Conservation (phyloP, 2,113 vertebrate species). For the Peucedramus taeniatus region DNA sequence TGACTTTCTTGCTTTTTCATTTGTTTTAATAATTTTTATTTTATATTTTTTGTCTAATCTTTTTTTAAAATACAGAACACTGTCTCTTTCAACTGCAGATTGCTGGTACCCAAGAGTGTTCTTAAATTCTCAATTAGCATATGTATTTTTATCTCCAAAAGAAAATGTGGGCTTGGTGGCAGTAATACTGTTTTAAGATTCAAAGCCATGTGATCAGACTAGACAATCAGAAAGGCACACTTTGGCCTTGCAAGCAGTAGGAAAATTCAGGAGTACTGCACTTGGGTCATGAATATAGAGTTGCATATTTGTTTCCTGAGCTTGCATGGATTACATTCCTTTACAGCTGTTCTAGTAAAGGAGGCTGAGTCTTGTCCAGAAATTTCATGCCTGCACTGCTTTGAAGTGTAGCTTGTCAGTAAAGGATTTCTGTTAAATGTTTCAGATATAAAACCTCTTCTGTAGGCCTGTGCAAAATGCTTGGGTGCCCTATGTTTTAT, state of each 20-base stretch:
- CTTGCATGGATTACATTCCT: background rate
- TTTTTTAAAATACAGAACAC: background rate
- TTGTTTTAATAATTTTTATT: background rate
- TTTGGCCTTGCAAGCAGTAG: background rate
- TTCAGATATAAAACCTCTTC: background rate
- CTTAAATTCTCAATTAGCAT: constrained; percentile 24
- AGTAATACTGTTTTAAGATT: background rate
- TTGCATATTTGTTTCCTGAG: background rate
- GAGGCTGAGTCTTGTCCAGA: background rate
- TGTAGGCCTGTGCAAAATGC: background rate
- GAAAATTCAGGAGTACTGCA: background rate
- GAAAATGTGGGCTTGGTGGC: background rate
- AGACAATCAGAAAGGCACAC: background rate
- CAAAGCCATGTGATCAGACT: background rate
- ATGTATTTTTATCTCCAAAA: background rate
- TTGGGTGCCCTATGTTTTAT: background rate
- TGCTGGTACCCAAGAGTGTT: background rate
- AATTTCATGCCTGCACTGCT: background rate
- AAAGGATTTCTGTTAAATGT: background rate
- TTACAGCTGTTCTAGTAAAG: background rate
- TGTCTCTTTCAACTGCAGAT: background rate
- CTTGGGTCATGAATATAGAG: background rate
- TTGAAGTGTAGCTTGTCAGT: background rate
- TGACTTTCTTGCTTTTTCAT: background rate
- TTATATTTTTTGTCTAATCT: background rate